Evolutionary conservation across 1,140 invertebrate genomes (phyloP).

Genomic region (Psilanteris sp.): DNA sequence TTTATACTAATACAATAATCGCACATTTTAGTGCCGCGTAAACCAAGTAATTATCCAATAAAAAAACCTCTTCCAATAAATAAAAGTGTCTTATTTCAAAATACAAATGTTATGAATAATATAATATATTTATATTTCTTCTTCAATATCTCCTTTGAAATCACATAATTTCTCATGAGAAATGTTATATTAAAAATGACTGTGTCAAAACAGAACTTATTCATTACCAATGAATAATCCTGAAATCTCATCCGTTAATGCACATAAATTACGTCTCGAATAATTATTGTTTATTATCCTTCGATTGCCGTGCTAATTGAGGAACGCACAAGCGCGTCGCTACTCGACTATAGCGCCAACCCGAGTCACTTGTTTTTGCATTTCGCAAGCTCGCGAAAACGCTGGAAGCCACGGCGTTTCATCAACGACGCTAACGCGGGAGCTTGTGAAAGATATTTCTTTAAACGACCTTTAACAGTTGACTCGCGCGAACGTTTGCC

Average conservation of each 20-base stretch:
- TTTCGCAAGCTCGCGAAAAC: constrained; percentile 11
- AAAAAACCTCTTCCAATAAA: no score
- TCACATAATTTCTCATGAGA: no score
- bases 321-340: constrained; percentile 7
- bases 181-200: no score
- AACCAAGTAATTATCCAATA: no score
- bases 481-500: constrained; percentile 19
- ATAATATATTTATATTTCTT: no score
- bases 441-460: constrained; percentile 24
- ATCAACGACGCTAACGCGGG: constrained; percentile 5
- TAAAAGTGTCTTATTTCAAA: no score
- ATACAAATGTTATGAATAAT: no score
- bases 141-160: no score
- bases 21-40: no score
- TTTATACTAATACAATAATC: no score
- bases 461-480: constrained; percentile 40
- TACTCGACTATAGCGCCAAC: constrained; percentile 40
- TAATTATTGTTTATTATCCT: constrained; percentile 52
- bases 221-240: constrained; percentile 41
- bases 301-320: constrained; percentile 56
- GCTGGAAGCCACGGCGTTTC: neutral
- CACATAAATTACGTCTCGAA: constrained; percentile 43
- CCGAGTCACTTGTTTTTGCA: constrained; percentile 11
- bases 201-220: no score
- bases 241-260: constrained; percentile 8